Evolutionary conservation across 2,888 invertebrate species (phyloP), one percentile per base, ranked within the genome.

Genomic region (Platynereis dumerilii): DNA sequence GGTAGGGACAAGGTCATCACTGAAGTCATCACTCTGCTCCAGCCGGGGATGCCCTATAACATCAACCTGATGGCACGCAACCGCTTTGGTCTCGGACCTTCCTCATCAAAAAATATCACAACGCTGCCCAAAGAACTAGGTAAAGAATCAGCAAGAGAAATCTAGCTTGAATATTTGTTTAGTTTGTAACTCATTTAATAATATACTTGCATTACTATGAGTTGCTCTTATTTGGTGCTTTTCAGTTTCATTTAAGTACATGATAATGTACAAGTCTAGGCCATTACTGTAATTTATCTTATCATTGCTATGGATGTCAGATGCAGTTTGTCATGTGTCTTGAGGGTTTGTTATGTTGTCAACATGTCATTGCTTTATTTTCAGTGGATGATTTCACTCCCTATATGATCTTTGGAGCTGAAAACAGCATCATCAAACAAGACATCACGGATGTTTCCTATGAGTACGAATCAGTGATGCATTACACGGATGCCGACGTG

Each of bases 341-440:
- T 34, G 34, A 34, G 34, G 5, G 7, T 34, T 7, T 34, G 34
- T 12, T 7, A 34, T n/a, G 48, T 48, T n/a, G 10, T 48, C 7
- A 7, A 48, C 3, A 22, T 5, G 7, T 22, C 5, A 12, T 22
- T 48, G 5, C n/a, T 48, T n/a, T n/a, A 22, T 20, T 48, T 66
- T 72, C 73, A 26, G 71, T 69, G 26, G 67, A 72, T 58, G 75
- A 77, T 52, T 74, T 73, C 5, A 20, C 76, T 73, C 67, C 70
- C 3, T 48, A 48, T 22, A n/a, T 80, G 27, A 69, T 80, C 20
- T 68, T 79, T n/a, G 79, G 76, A 2, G 74, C 76, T 27, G 76
- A 75, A 48, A 78, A 77, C 63, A 72, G 69, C 63, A 73, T 80
- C 39, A 68, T 77, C 28, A 76, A 74, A 64, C 75, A 74, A 66